Evolutionary conservation across 2,888 invertebrate genomes (phyloP), one percentile per base, ranked within the genome.

Genomic region (Melangyna quadrimaculata): DNA sequence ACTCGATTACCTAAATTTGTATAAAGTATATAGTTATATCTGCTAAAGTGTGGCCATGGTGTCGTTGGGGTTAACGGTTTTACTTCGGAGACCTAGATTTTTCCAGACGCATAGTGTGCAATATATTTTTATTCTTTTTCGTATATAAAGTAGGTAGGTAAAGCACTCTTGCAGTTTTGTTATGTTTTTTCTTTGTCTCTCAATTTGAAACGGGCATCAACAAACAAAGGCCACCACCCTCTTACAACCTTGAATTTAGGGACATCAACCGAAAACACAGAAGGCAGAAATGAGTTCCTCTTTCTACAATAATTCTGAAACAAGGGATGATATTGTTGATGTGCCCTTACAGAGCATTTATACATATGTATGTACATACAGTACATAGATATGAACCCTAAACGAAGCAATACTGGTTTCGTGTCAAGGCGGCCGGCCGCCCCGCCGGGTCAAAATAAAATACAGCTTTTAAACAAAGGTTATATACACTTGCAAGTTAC

Each of bases 261-360:
- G 35, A 67, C n/a, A 61, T 61, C 51, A 67, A 53, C 73, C 37
- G 65, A 61, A 77, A 78, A 51, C 59, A 43, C 73, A 79, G 79
- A 79, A 73, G 35, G 79, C 73, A 79, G 79, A 72, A 35, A 22
- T 40, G 4, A 55, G 48, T 79, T 69, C 40, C 79, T 69, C 79
- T 19, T 74, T 59, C 79, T 59, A 51, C 67, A 35, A 45, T 12
- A n/a, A 32, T 51, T 43, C 29, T 51, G 17, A 63, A 72, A 65
- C 73, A 79, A 74, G 73, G 79, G 73, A 73, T 79, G 73, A 51
- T 72, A 27, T 43, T 43, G 63, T 37, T 57, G 37, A 59, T 12
- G 29, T 59, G 59, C 59, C 22, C 59, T 22, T 32, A 55, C 9
- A n/a, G n/a, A n/a, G n/a, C n/a, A 5, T 4, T 51, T 35, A 57